phyloP scores from a whole-genome alignment of 2,113 vertebrate species.

The Xenotilapia flavipinnis region DNA sequence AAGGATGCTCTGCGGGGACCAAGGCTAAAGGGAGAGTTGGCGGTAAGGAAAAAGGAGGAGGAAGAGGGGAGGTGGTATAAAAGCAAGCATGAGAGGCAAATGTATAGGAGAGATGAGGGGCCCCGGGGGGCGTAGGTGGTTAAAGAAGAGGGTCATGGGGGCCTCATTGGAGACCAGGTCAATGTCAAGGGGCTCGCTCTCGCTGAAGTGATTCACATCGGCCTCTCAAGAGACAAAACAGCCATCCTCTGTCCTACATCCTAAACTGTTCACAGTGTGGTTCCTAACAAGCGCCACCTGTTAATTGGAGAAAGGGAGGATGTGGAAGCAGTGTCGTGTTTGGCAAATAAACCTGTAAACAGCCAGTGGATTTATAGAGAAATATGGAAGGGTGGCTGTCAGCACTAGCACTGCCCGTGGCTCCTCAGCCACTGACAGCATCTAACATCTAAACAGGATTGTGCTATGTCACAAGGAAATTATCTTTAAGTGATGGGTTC shows the following conservation, averaged over 20 bases:
- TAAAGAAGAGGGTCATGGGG: constrained; percentile 16
- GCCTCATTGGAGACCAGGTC: constrained; percentile 47
- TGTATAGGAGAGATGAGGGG: constrained; percentile 19
- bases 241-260: neutral
- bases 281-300: constrained; percentile 22
- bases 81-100: constrained; percentile 54
- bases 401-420: constrained; percentile 4
- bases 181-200: constrained; percentile 66
- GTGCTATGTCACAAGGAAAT: neutral
- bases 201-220: constrained; percentile 35
- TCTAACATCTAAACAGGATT: neutral
- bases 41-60: constrained; percentile 32
- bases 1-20: constrained; percentile 75
- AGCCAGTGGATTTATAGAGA: neutral
- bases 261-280: neutral
- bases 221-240: constrained; percentile 49
- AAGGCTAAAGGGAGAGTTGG: constrained; percentile 62
- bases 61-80: constrained; percentile 33
- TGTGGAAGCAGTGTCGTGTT: neutral
- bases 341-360: neutral
- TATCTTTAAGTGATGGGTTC: neutral
- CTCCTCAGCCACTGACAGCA: constrained; percentile 41
- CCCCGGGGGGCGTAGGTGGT: neutral
- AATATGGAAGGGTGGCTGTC: neutral
- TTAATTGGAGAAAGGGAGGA: constrained; percentile 11